These are phyloP conservation scores for Phragmatobia fuliginosa DNA, from an alignment of 2,888 invertebrate species.

Conservation along the genomic window DNA sequence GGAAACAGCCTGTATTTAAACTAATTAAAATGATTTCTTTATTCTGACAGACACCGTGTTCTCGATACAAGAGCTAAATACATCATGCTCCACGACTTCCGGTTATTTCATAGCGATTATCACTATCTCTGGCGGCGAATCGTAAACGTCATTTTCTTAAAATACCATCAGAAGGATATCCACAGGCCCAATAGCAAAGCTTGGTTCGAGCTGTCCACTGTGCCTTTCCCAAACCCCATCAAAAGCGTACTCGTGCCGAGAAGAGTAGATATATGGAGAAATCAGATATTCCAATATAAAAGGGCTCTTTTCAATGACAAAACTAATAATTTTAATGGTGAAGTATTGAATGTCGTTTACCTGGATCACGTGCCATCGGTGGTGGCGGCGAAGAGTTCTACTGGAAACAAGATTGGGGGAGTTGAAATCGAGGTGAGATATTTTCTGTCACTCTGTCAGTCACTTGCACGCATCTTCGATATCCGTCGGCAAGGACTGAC, in stretches of 20 bases:
- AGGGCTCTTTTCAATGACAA: constrained; percentile 86
- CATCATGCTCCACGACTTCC: constrained; percentile 89
- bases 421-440: constrained; percentile 89
- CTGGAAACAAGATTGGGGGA: constrained; percentile 81
- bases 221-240: constrained; percentile 90
- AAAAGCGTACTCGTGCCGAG: constrained; percentile 85
- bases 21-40: background rate
- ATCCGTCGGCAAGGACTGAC: no score
- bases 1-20: no score
- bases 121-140: constrained; percentile 92
- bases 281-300: constrained; percentile 86
- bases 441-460: background rate
- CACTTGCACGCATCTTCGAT: background rate
- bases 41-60: constrained; percentile 86
- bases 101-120: constrained; percentile 88
- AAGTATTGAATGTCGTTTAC: constrained; percentile 87
- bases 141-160: constrained; percentile 91
- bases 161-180: constrained; percentile 77
- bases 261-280: constrained; percentile 89
- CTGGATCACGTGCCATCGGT: constrained; percentile 90
- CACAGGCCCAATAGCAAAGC: constrained; percentile 68
- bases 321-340: constrained; percentile 86
- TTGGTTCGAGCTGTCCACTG: constrained; percentile 91
- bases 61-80: constrained; percentile 91
- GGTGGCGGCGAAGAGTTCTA: constrained; percentile 75